phyloP scores from a whole-genome alignment of 30 jellyfish, hydroid and myxozoan genomes.

The Aurelia aurita region DNA sequence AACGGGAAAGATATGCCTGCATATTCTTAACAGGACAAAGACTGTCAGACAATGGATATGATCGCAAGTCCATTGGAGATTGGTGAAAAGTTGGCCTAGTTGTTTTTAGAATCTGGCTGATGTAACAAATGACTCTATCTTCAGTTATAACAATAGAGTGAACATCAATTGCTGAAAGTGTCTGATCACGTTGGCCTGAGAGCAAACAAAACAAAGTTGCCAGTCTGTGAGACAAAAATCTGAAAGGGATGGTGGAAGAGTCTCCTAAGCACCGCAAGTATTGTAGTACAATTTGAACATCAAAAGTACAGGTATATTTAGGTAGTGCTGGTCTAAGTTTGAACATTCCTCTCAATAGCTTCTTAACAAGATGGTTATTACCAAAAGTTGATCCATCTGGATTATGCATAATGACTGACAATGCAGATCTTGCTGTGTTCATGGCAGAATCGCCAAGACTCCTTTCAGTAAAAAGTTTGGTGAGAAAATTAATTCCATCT shows the following conservation, averaged over 20 bases:
- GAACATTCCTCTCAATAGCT: conserved; percentile 22
- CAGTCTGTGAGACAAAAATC: not conserved
- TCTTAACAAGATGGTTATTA: not conserved
- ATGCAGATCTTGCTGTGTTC: conserved; percentile 53
- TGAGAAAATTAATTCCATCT: not conserved
- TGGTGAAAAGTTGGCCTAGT: conserved; percentile 52
- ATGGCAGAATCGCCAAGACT: not conserved
- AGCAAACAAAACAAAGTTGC: conserved; percentile 17
- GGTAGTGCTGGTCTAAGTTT: conserved; percentile 20
- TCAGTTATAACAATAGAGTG: not conserved
- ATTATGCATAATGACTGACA: conserved; percentile 13
- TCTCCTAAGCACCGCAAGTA: conserved; percentile 18
- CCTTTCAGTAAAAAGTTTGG: conserved; percentile 7
- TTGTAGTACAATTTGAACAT: conserved; percentile 9
- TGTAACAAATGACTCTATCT: conserved; percentile 14
- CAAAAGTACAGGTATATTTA: conserved; percentile 26
- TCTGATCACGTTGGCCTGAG: conserved; percentile 37
- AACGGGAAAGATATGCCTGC: conserved; percentile 12
- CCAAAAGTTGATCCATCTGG: conserved; percentile 28
- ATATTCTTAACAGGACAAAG: conserved; percentile 20
- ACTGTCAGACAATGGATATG: conserved; percentile 7
- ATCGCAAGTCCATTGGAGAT: conserved; percentile 41
- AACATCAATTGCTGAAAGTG: conserved; percentile 4
- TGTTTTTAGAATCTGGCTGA: conserved; percentile 1
- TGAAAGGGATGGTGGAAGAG: not conserved